Evolutionary conservation across 2,797 vertebrate genomes (phyloP).

Genomic region (Anabas testudineus): DNA sequence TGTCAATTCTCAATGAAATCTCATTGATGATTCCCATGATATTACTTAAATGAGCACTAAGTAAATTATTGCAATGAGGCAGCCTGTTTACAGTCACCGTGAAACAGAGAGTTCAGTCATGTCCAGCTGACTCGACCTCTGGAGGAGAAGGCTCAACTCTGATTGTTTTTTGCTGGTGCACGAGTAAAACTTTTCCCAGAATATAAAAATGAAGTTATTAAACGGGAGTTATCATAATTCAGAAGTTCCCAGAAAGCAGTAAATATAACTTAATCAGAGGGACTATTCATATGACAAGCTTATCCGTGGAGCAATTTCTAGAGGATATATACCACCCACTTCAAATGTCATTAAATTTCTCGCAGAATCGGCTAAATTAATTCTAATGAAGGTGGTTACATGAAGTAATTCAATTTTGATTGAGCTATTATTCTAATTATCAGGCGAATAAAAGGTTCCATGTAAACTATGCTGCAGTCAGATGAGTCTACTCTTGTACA

Average conservation of each 20-base stretch:
- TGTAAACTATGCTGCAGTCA: constrained; percentile 12
- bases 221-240: constrained; percentile 24
- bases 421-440: constrained; percentile 24
- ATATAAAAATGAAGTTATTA: constrained; percentile 24
- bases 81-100: constrained; percentile 5
- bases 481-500: constrained; percentile 18
- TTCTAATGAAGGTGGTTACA: constrained; percentile 23
- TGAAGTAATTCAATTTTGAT: constrained; percentile 15
- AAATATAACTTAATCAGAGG: constrained; percentile 35
- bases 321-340: constrained; percentile 24
- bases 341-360: constrained; percentile 35
- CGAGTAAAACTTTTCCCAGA: constrained; percentile 19
- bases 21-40: constrained; percentile 34
- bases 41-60: constrained; percentile 10
- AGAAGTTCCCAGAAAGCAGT: constrained; percentile 43
- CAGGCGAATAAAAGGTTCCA: constrained; percentile 11
- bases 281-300: constrained; percentile 26
- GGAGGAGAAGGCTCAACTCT: not conserved
- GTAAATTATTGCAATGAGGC: not conserved
- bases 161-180: constrained; percentile 24
- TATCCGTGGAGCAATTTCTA: constrained; percentile 27
- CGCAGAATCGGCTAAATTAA: constrained; percentile 21
- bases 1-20: constrained; percentile 5
- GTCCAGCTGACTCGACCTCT: constrained; percentile 9
- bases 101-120: constrained; percentile 39